phyloP scores from a whole-genome alignment of 2,888 invertebrate genomes.

The Pasiphila rectangulata region DNA sequence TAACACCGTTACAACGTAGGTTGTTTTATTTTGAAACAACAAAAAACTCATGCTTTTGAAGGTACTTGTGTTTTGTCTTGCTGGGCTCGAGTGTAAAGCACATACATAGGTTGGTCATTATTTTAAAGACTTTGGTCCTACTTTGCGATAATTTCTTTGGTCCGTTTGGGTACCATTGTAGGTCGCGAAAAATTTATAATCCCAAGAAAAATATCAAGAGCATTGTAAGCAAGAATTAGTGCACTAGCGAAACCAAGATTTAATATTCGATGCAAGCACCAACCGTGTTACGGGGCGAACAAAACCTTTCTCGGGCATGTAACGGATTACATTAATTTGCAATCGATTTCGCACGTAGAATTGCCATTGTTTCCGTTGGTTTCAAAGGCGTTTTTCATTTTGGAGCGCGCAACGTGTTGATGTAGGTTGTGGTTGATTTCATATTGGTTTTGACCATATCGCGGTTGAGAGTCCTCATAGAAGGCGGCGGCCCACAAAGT shows the following conservation, averaged over 20 bases:
- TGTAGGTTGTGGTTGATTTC: slow-evolving; percentile 63
- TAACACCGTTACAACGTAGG: slow-evolving; percentile 29
- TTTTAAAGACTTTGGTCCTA: too few relatives aligned
- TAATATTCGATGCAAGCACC: slow-evolving; percentile 29
- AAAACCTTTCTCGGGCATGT: slow-evolving; percentile 47
- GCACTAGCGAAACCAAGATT: slow-evolving; percentile 18
- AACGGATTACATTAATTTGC: slow-evolving; percentile 63
- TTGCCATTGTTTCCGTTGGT: slow-evolving; percentile 58
- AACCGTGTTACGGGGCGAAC: slow-evolving; percentile 36
- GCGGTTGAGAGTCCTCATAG: slow-evolving; percentile 44
- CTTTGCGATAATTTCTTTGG: too few relatives aligned
- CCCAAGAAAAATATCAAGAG: neutral
- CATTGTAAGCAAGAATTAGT: neutral
- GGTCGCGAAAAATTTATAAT: too few relatives aligned
- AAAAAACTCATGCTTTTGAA: slow-evolving; percentile 23
- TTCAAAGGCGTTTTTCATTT: slow-evolving; percentile 60
- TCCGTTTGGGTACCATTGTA: too few relatives aligned
- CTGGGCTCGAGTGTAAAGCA: slow-evolving; percentile 1
- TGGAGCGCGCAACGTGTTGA: slow-evolving; percentile 46
- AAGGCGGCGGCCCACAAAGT: slow-evolving; percentile 32
- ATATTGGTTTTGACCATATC: slow-evolving; percentile 50
- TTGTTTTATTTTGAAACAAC: slow-evolving; percentile 29
- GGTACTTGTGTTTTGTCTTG: slow-evolving; percentile 8
- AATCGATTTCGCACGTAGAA: slow-evolving; percentile 61
- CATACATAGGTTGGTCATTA: neutral